Percentiles rank a stretch among this genome's conserved stretches.
Evolutionary conservation across 2,113 vertebrate genomes (phyloP).

Genomic region (Gracilinanus agilis): DNA sequence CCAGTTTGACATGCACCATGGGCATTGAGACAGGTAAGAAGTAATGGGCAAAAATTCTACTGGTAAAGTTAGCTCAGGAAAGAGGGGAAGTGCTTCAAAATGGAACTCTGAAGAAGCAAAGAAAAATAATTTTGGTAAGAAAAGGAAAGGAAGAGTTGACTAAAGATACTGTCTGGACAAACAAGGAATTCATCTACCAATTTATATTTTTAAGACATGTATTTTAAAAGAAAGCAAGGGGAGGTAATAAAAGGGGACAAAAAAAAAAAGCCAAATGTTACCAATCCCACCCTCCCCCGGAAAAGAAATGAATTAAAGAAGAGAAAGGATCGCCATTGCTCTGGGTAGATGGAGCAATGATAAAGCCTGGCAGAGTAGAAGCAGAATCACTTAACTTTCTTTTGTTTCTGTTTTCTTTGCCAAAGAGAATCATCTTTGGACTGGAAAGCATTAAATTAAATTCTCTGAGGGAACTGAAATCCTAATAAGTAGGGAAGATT

Average conservation of each 20-base stretch:
- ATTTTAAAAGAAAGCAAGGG: not conserved
- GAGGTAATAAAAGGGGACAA: not conserved
- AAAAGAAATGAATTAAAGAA: no score
- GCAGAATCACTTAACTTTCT: no score
- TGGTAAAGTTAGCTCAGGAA: not conserved
- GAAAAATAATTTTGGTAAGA: not conserved
- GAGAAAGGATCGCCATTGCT: no score
- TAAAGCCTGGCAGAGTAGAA: no score
- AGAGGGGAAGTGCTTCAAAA: no score
- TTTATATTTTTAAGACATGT: no score
- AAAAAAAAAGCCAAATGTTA: no score
- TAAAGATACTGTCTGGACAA: not conserved
- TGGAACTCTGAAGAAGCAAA: not conserved
- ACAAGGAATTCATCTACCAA: no score
- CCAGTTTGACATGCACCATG: not conserved
- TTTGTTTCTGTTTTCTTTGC: not conserved
- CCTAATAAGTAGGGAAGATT: not conserved
- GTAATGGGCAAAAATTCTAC: not conserved
- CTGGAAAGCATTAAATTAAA: no score
- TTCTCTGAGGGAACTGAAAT: not conserved
- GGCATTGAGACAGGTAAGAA: not conserved
- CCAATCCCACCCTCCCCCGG: no score
- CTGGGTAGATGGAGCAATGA: no score
- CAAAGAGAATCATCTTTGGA: not conserved
- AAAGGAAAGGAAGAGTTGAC: not conserved